phyloP scores from a whole-genome alignment of 2,113 vertebrate species.

The Puffinus mauretanicus region DNA sequence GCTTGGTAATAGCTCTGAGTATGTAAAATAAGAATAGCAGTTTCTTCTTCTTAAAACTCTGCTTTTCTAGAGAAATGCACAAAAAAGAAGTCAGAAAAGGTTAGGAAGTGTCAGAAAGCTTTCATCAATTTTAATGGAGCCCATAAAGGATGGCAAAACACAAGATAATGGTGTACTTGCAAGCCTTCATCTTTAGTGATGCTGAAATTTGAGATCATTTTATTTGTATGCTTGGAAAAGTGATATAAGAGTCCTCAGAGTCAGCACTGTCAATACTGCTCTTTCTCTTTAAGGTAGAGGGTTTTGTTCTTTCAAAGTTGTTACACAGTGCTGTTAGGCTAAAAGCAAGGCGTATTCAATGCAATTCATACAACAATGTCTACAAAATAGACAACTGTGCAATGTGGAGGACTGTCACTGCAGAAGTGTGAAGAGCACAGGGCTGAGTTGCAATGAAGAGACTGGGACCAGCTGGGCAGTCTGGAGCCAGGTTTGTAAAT shows the following conservation, averaged over 20 bases:
- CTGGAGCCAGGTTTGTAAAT: not conserved
- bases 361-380: not conserved
- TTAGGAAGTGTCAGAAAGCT: not conserved
- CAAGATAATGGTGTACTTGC: not conserved
- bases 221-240: not conserved
- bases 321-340: not conserved
- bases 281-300: not conserved
- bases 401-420: not conserved
- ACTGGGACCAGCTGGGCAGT: not conserved
- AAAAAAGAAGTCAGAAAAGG: not conserved
- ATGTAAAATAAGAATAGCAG: not conserved
- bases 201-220: conserved; percentile 15
- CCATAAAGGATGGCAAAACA: not conserved
- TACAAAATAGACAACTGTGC: not conserved
- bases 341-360: not conserved
- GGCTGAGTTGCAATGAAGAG: not conserved
- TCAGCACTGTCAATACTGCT: not conserved
- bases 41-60: not conserved
- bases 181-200: not conserved
- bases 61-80: not conserved
- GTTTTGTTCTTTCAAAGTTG: not conserved
- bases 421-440: not conserved
- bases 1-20: not conserved
- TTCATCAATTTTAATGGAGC: not conserved
- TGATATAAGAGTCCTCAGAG: not conserved